Percentiles rank a stretch among this genome's conserved stretches.
phyloP scores from a whole-genome alignment of 1,140 invertebrate genomes.

The Chelonus insularis region DNA sequence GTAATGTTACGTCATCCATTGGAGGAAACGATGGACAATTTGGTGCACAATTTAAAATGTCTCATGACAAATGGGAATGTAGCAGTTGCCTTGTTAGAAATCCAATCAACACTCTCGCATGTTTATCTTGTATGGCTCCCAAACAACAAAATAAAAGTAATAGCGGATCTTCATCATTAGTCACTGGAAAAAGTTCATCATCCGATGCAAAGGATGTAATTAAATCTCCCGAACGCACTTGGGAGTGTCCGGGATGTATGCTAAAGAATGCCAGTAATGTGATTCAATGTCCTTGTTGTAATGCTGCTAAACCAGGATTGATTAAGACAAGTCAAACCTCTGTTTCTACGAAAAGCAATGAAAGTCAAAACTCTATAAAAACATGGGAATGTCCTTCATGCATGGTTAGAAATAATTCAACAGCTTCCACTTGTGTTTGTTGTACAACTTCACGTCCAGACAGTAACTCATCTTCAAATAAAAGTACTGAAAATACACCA shows the following conservation, averaged over 20 bases:
- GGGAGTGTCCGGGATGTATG: conserved; percentile 67
- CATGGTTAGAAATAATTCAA: conserved; percentile 61
- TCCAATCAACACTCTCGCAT: too few relatives aligned
- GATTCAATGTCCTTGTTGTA: conserved; percentile 71
- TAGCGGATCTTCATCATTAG: not conserved
- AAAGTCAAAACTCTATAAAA: conserved; percentile 29
- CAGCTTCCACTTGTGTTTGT: conserved; percentile 27
- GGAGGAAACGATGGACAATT: conserved; percentile 8
- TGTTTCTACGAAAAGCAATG: conserved; percentile 8
- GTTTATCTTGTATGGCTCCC: conserved; percentile 66
- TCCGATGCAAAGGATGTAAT: conserved; percentile 52
- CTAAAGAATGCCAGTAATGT: conserved; percentile 61
- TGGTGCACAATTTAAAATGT: conserved; percentile 58
- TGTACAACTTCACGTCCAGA: conserved; percentile 21
- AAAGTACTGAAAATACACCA: not conserved
- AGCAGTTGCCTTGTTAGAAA: conserved; percentile 69
- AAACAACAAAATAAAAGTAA: conserved; percentile 20
- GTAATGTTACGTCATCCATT: not conserved
- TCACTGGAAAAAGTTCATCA: not conserved
- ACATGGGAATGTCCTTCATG: conserved; percentile 65
- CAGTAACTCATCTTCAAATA: not conserved
- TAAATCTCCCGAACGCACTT: conserved; percentile 56
- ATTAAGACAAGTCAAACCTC: conserved; percentile 32
- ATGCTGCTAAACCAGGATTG: conserved; percentile 64
- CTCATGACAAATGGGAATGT: conserved; percentile 68